Percentiles rank a stretch among this genome's conserved stretches.
These are phyloP conservation scores for Zelleria hepariella DNA, from an alignment of 2,888 invertebrate genomes.

Conservation along the genomic window DNA sequence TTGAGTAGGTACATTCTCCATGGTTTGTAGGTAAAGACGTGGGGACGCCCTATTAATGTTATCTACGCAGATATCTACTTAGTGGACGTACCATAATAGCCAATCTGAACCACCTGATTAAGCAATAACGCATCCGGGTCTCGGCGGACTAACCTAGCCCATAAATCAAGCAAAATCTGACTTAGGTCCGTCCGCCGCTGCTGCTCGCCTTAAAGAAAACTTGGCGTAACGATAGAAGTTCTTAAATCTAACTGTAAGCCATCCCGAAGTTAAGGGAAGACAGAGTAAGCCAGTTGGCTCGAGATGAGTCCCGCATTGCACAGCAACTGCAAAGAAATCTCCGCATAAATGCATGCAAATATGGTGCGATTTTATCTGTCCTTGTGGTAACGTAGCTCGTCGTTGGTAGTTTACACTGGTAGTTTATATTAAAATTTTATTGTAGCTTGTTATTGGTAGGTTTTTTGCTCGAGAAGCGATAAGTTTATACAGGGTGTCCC, in stretches of 20 bases:
- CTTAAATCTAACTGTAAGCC: constrained; percentile 18
- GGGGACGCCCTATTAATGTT: no score
- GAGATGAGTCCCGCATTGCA: constrained; percentile 28
- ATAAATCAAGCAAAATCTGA: constrained; percentile 46
- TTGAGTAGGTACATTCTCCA: no score
- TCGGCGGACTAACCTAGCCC: constrained; percentile 16
- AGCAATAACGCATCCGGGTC: background rate
- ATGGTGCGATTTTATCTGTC: background rate
- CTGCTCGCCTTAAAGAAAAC: constrained; percentile 41
- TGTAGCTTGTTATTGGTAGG: background rate
- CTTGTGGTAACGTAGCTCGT: background rate
- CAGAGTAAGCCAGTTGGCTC: constrained; percentile 20
- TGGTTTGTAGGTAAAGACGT: no score
- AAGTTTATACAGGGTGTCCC: no score
- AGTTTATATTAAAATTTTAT: background rate
- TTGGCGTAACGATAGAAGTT: constrained; percentile 53
- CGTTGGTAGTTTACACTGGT: background rate
- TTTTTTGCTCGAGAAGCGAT: no score
- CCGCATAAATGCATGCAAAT: constrained; percentile 5
- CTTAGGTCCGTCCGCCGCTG: constrained; percentile 33
- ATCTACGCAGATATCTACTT: background rate
- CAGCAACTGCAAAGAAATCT: constrained; percentile 2
- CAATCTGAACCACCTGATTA: background rate
- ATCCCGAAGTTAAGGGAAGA: constrained; percentile 35
- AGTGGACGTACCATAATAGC: background rate